phyloP scores from a whole-genome alignment of 2,113 vertebrate genomes.

The Alethe castanea region DNA sequence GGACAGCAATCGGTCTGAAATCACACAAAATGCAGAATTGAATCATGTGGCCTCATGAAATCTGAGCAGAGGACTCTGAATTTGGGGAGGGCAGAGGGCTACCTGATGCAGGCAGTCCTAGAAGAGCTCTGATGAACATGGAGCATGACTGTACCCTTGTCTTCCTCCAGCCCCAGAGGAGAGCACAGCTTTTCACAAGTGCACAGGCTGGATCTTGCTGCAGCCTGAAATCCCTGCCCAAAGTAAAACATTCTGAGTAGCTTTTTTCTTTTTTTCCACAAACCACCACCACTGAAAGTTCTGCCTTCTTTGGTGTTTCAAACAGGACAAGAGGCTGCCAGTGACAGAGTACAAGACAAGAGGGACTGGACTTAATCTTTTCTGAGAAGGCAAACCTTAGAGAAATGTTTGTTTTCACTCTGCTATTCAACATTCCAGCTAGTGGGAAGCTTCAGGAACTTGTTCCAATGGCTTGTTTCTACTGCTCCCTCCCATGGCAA shows the following conservation, averaged over 20 bases:
- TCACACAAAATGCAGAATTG: not conserved
- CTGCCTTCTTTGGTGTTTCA: not conserved
- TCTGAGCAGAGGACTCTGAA: not conserved
- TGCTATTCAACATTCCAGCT: slow-evolving; percentile 26
- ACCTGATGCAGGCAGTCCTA: not conserved
- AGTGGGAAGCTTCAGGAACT: slow-evolving; percentile 29
- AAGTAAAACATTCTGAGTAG: not conserved
- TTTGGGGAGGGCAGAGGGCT: not conserved
- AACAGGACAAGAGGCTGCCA: not conserved
- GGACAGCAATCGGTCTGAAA: not conserved
- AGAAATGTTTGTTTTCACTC: slow-evolving; percentile 56
- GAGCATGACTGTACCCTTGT: not conserved
- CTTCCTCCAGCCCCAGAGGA: not conserved
- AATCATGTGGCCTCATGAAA: not conserved
- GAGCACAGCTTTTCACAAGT: not conserved
- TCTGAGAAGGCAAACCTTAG: slow-evolving; percentile 4
- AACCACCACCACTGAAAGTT: not conserved
- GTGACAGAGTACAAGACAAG: not conserved
- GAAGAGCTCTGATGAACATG: not conserved
- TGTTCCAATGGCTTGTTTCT: slow-evolving; percentile 53
- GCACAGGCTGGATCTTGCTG: not conserved
- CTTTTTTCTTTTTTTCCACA: not conserved
- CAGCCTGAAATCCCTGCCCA: not conserved
- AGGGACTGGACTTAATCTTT: not conserved
- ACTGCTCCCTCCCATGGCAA: slow-evolving; percentile 54